These are phyloP conservation scores for Matsumyia berberina DNA, from an alignment of 2,888 invertebrate species.

Conservation along the genomic window DNA sequence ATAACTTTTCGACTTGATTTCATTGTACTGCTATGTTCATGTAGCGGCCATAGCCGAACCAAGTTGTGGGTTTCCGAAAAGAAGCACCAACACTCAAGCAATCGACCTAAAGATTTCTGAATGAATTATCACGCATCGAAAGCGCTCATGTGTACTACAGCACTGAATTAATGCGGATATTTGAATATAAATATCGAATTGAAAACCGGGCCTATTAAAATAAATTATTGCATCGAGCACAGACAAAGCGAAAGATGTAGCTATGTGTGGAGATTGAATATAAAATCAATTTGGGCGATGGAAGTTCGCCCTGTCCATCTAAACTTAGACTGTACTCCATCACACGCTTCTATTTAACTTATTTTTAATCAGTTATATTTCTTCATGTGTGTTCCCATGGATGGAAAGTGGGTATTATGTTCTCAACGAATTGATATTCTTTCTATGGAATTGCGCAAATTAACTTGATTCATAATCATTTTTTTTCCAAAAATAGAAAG, in stretches of 20 bases:
- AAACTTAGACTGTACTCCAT: background rate
- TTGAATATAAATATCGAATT: constrained; percentile 55
- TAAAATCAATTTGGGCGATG: constrained; percentile 49
- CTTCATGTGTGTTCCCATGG: constrained; percentile 12
- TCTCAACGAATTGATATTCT: too few relatives aligned
- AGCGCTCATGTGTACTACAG: constrained; percentile 17
- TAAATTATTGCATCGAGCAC: constrained; percentile 64
- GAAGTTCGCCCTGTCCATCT: constrained; percentile 37
- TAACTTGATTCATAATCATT: background rate
- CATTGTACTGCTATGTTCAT: constrained; percentile 33
- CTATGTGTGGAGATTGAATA: constrained; percentile 17
- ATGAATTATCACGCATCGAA: constrained; percentile 59
- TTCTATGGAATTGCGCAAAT: background rate
- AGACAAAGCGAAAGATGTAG: constrained; percentile 47
- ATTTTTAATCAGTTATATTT: constrained; percentile 3
- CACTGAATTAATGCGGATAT: constrained; percentile 48
- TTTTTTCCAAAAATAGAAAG: background rate
- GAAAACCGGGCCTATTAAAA: constrained; percentile 66
- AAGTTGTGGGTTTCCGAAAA: constrained; percentile 58
- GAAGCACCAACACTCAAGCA: constrained; percentile 22
- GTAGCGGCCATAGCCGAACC: constrained; percentile 29
- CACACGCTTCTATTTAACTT: background rate
- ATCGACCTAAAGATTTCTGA: constrained; percentile 54
- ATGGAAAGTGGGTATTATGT: background rate
- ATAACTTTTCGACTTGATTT: constrained; percentile 60